Evolutionary conservation across 2,888 invertebrate species (phyloP), one percentile per base, ranked within the genome.

Genomic region (Ochropacha duplaris): DNA sequence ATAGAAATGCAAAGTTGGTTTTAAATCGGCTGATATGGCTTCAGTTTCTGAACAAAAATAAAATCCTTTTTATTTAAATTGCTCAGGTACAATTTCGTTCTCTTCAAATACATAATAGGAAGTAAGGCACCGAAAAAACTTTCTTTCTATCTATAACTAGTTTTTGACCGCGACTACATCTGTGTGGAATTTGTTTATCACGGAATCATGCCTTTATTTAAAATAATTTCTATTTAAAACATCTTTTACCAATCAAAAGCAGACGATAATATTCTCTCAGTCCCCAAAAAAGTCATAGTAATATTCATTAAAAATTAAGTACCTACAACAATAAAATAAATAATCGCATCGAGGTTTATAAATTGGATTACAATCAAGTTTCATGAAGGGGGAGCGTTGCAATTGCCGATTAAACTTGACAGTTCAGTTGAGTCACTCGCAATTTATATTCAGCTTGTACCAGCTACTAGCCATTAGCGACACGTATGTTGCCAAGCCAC

Each of bases 401-500:
- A n/a, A 52, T 52, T 31, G 28, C 22, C 19, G 28, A 31, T 52
- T 31, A 31, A 31, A 31, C 28, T 51, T 52, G 44, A 22, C 31
- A 31, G 31, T 52, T 52, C 34, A 52, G 31, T 52, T 52, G 52
- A 24, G 31, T 31, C 52, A 52, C 26, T 50, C 26, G 50, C n/a
- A 50, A 50, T 52, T 52, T 19, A 52, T 52, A 52, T 52, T 52
- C 52, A 34, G 9, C 8, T 44, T 19, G 44, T 44, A 31, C 52
- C 31, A 52, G 22, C 52, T 31, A 52, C 52, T 31, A 34, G 31
- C 16, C 52, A 52, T 31, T 34, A 52, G 31, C 52, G 31, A 52
- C 52, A 28, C 28, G 28, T 52, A 52, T 34, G 52, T 34, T 31
- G 28, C 19, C 51, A 50, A 52, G 58, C 52, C 49, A 56, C 44